Conservation (phyloP, 2,888 invertebrate species). For the Rotaria magnacalcarata region DNA sequence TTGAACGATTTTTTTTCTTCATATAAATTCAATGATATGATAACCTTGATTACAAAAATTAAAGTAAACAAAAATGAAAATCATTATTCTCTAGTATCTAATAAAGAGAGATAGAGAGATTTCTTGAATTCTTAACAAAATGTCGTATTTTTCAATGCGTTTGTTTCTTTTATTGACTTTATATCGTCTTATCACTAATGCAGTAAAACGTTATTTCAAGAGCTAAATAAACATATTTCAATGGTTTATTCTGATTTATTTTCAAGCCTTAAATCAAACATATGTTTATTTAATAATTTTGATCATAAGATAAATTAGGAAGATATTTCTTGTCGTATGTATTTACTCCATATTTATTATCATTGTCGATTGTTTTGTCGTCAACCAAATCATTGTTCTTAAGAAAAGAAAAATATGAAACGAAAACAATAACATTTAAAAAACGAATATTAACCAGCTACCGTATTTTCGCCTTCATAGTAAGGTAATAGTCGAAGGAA, state of each 20-base stretch:
- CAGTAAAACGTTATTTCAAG: not conserved
- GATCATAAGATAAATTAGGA: not conserved
- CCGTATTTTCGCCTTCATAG: not conserved
- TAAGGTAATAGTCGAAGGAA: not conserved
- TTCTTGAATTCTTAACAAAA: too few species aligned
- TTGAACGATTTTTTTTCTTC: too few species aligned
- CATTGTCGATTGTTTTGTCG: not conserved
- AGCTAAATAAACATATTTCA: not conserved
- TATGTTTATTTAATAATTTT: not conserved
- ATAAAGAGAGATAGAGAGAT: too few species aligned
- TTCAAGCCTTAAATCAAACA: not conserved
- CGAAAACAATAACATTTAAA: not conserved
- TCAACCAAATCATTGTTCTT: not conserved
- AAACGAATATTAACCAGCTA: not conserved
- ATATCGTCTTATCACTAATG: not conserved
- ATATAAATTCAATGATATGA: too few species aligned
- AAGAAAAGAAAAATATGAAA: not conserved
- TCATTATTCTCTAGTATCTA: too few species aligned
- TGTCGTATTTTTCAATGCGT: too few species aligned
- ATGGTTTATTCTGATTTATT: not conserved
- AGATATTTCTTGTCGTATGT: not conserved
- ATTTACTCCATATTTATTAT: not conserved
- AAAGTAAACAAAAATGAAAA: too few species aligned
- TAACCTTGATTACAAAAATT: too few species aligned
- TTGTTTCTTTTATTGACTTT: too few species aligned